Evolutionary conservation across 2,888 invertebrate genomes (phyloP).

Genomic region (Stegophylla sp.): DNA sequence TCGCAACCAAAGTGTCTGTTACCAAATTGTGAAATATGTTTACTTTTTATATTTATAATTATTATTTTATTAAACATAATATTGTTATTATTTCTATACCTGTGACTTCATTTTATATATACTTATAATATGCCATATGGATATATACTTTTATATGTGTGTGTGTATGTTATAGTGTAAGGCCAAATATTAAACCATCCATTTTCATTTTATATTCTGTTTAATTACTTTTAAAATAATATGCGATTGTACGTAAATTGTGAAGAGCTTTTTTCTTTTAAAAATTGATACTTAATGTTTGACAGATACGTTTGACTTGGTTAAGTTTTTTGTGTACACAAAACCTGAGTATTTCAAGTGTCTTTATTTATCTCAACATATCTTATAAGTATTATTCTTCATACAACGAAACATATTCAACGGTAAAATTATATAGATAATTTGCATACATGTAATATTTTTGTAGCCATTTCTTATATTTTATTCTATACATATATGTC

Average conservation of each 20-base stretch:
- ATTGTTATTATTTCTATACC: slow-evolving; percentile 38
- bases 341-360: slow-evolving; percentile 4
- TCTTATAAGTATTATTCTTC: slow-evolving; percentile 29
- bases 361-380: slow-evolving; percentile 12
- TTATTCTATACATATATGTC: slow-evolving; percentile 36
- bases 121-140: not conserved
- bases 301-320: slow-evolving; percentile 6
- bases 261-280: slow-evolving; percentile 7
- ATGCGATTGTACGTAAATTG: slow-evolving; percentile 13
- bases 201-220: slow-evolving; percentile 26
- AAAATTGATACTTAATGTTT: slow-evolving; percentile 19
- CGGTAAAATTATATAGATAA: slow-evolving; percentile 8
- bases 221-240: slow-evolving; percentile 20
- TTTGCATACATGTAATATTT: slow-evolving; percentile 30
- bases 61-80: slow-evolving; percentile 20
- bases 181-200: slow-evolving; percentile 27
- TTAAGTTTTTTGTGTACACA: not conserved
- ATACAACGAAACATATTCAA: slow-evolving; percentile 24
- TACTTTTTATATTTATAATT: slow-evolving; percentile 53
- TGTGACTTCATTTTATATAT: slow-evolving; percentile 19
- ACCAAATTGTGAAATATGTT: slow-evolving; percentile 46
- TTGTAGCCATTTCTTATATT: slow-evolving; percentile 49
- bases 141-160: not conserved
- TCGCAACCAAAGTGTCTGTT: slow-evolving; percentile 57
- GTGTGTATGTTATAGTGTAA: slow-evolving; percentile 25